Conservation (phyloP, 2,797 vertebrate genomes). For the Phalanger gymnotis region DNA sequence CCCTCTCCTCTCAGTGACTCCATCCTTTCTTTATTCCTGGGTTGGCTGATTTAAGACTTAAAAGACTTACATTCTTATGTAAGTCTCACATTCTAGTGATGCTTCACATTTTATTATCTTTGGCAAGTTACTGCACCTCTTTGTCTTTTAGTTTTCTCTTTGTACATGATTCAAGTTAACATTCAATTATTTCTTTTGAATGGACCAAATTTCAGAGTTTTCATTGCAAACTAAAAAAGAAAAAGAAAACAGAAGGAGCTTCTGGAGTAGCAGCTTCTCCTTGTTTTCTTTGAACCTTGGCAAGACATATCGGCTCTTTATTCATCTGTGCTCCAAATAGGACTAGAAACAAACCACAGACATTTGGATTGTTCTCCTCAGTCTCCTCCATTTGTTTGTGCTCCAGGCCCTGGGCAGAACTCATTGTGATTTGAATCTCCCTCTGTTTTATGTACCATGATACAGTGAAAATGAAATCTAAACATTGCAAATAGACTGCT, state of each 20-base stretch:
- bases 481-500: slow-evolving; percentile 14
- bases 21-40: neutral
- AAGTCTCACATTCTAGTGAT: neutral
- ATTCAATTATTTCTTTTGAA: slow-evolving; percentile 34
- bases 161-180: neutral
- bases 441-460: slow-evolving; percentile 8
- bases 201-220: slow-evolving; percentile 13
- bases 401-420: neutral
- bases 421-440: slow-evolving; percentile 13
- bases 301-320: slow-evolving; percentile 13
- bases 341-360: neutral
- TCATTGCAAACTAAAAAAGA: slow-evolving; percentile 15
- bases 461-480: slow-evolving; percentile 39
- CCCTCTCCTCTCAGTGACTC: neutral
- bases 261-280: neutral
- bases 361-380: slow-evolving; percentile 1
- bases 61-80: neutral
- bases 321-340: slow-evolving; percentile 19
- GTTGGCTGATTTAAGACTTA: neutral
- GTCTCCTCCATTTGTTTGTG: neutral
- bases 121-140: neutral
- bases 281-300: slow-evolving; percentile 9
- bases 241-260: neutral
- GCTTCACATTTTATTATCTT: slow-evolving; percentile 34
- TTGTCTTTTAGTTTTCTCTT: slow-evolving; percentile 35